Evolutionary conservation across 2,888 invertebrate genomes (phyloP), one percentile per base, ranked within the genome.

Genomic region (Catocala sponsa): DNA sequence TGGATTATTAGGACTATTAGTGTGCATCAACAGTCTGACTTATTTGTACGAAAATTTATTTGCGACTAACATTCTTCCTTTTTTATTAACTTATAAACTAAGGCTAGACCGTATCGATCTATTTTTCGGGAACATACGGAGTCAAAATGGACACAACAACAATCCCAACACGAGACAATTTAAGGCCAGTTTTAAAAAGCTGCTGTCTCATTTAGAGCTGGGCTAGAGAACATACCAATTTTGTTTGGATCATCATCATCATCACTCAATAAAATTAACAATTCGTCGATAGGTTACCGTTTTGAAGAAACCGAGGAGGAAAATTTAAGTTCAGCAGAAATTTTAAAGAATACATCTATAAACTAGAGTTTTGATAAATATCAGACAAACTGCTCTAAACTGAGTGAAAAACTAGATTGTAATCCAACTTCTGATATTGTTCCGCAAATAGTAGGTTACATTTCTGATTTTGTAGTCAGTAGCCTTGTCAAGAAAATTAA

Each of bases 91-190:
- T 9, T 53, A 44, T n/a, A 53, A 53, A 35, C 32, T 49, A 33
- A 53, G 43, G 44, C 43, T 43, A 32, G 53, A 43, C 44, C 53
- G 43, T 32, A 43, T 53, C 44, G 53, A 32, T 0, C 15, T 15
- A 15, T 15, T 43, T 42, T 53, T 43, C 32, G 41, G 41, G 1
- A 41, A 52, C 13, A 41, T 52, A 41, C 12, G 52, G 41, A 41
- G 47, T 47, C 47, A 47, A 12, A 15, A 6, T 49, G 49, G 49
- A 1, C 46, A 54, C n/a, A 54, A 54, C 32, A 54, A 54, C 41
- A 54, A 54, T 12, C 54, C 44, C 11, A 54, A 54, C 12, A 44
- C 54, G 4, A 6, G 54, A 15, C 54, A 54, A 54, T 54, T 54
- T 44, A 54, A 54, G 25, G 44, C 44, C 7, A 32, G 9, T 15